Percentiles rank a stretch among this genome's conserved stretches.
These are phyloP conservation scores for Byasa hedistus DNA, from an alignment of 2,888 invertebrate species.

Conservation along the genomic window DNA sequence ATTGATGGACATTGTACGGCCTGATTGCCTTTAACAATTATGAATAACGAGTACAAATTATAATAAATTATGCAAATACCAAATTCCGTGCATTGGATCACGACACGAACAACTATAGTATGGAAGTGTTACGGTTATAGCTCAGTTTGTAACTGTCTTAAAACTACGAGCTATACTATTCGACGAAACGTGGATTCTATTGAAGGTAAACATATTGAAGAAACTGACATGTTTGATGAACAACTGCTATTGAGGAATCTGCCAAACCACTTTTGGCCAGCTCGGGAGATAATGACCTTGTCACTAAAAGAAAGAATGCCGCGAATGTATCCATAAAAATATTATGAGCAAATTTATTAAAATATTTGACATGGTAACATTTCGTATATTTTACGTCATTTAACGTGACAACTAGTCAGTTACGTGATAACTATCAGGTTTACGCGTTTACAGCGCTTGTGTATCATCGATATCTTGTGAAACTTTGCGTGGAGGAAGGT, in stretches of 20 bases:
- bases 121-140: not conserved
- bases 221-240: too few species aligned
- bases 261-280: too few species aligned
- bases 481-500: slow-evolving; percentile 6
- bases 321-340: too few species aligned
- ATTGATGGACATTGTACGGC: slow-evolving; percentile 1
- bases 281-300: too few species aligned
- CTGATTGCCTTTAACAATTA: slow-evolving; percentile 3
- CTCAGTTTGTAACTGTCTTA: too few species aligned
- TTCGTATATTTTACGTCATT: not conserved
- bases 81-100: not conserved
- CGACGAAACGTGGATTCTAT: too few species aligned
- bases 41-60: not conserved
- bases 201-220: too few species aligned
- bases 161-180: too few species aligned
- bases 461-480: slow-evolving; percentile 3
- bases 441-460: not conserved
- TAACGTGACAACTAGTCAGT: not conserved
- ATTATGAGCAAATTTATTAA: too few species aligned
- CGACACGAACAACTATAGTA: not conserved
- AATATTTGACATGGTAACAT: too few species aligned
- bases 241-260: too few species aligned
- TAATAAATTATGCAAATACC: slow-evolving; percentile 3
- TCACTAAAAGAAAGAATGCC: too few species aligned
- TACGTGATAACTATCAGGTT: slow-evolving; percentile 16